Evolutionary conservation across 2,113 vertebrate genomes (phyloP).

Genomic region (Cinclus cinclus): DNA sequence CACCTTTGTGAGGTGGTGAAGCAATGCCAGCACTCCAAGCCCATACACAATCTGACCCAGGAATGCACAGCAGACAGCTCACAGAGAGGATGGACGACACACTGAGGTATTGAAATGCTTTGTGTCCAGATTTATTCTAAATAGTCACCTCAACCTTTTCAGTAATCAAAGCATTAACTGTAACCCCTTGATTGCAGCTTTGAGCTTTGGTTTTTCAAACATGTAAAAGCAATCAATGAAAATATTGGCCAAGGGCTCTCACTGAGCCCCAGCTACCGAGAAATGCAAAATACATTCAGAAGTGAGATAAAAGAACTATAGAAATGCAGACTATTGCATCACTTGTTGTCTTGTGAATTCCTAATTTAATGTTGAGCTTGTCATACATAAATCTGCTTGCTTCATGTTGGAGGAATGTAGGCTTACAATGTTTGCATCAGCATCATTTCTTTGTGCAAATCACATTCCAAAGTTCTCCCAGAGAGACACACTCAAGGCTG

Average conservation of each 20-base stretch:
- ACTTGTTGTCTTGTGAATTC: not conserved
- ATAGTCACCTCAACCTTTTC: conserved; percentile 4
- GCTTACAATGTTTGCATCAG: not conserved
- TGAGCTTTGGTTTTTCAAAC: conserved; percentile 37
- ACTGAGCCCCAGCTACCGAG: not conserved
- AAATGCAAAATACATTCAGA: not conserved
- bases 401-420: not conserved
- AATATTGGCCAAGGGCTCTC: not conserved
- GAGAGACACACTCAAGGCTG: not conserved
- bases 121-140: not conserved
- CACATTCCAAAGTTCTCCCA: not conserved
- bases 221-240: not conserved
- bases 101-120: not conserved
- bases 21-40: not conserved
- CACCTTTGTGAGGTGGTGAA: not conserved
- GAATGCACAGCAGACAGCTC: not conserved
- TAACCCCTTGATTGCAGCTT: conserved; percentile 4
- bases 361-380: not conserved
- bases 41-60: not conserved
- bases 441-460: conserved; percentile 13
- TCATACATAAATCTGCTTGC: not conserved
- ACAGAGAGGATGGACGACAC: not conserved
- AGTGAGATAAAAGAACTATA: not conserved
- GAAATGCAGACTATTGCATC: not conserved
- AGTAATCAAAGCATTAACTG: conserved; percentile 23